phyloP scores from a whole-genome alignment of 2,113 vertebrate species.

The Chloroceryle aenea region DNA sequence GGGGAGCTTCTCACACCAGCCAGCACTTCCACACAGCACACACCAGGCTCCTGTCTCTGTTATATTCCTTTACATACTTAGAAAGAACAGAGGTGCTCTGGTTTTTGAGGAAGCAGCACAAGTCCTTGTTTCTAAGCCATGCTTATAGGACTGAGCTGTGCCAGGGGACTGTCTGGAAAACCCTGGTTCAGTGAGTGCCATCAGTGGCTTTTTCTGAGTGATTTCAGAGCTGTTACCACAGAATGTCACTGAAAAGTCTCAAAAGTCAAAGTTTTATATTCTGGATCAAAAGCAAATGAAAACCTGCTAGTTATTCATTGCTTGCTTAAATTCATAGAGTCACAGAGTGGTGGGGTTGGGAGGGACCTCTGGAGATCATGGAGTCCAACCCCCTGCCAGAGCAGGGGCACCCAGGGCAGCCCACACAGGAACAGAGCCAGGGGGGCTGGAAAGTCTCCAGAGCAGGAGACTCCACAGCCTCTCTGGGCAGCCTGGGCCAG shows the following conservation, averaged over 20 bases:
- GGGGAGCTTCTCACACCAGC: neutral
- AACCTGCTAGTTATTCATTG: neutral
- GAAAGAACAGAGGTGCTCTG: neutral
- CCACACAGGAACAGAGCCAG: too few species aligned
- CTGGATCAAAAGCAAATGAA: neutral
- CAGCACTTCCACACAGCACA: neutral
- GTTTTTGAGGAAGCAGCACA: neutral
- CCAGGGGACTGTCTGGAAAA: neutral
- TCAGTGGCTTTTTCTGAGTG: neutral
- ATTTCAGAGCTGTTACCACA: neutral
- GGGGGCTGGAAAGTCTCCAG: too few species aligned
- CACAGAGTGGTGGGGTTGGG: too few species aligned
- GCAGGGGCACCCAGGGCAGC: too few species aligned
- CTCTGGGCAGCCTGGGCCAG: too few species aligned
- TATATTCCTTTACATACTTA: neutral
- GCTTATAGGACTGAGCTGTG: neutral
- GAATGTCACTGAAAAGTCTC: neutral
- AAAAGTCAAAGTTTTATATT: neutral
- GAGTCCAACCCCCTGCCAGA: too few species aligned
- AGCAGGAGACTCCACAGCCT: too few species aligned
- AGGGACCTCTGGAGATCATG: too few species aligned
- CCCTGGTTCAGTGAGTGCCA: neutral
- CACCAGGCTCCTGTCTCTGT: neutral
- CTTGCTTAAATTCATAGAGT: neutral
- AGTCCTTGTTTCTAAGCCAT: neutral